Percentiles rank a stretch among this genome's conserved stretches.
Evolutionary conservation across 2,888 invertebrate genomes (phyloP).

Genomic region (Zaprionus obscuricornis): DNA sequence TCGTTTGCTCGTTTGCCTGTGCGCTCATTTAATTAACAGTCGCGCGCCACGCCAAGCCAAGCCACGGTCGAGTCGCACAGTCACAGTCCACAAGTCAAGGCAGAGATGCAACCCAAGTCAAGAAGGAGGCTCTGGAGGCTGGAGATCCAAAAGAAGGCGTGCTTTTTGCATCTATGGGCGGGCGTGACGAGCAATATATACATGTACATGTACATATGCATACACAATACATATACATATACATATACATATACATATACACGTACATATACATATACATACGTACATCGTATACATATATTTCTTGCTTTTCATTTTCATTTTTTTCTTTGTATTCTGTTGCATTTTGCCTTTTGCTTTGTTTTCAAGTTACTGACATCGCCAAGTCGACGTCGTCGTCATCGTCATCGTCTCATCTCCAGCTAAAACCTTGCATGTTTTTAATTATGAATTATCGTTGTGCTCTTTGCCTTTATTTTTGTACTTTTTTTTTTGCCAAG

Average conservation of each 20-base stretch:
- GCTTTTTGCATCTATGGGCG: slow-evolving; percentile 59
- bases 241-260: too few species aligned
- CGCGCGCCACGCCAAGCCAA: slow-evolving; percentile 72
- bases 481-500: too few species aligned
- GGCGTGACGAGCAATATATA: slow-evolving; percentile 52
- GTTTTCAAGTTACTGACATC: too few species aligned
- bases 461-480: slow-evolving; percentile 52
- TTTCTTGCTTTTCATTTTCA: too few species aligned
- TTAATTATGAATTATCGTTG: slow-evolving; percentile 81
- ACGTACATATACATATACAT: too few species aligned
- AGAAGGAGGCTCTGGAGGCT: slow-evolving; percentile 22
- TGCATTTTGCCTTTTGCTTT: too few species aligned
- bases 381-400: not conserved
- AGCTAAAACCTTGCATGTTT: slow-evolving; percentile 74
- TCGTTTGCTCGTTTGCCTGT: slow-evolving; percentile 80
- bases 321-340: too few species aligned
- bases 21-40: slow-evolving; percentile 81
- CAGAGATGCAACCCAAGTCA: not conserved
- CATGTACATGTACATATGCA: slow-evolving; percentile 5
- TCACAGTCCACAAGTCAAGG: not conserved
- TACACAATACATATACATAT: too few species aligned
- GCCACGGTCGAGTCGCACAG: slow-evolving; percentile 8
- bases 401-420: slow-evolving; percentile 48
- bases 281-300: too few species aligned
- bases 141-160: slow-evolving; percentile 39